Conservation (phyloP, 64 coral and sea anemone genomes). For the Stichodactyla mertensii region DNA sequence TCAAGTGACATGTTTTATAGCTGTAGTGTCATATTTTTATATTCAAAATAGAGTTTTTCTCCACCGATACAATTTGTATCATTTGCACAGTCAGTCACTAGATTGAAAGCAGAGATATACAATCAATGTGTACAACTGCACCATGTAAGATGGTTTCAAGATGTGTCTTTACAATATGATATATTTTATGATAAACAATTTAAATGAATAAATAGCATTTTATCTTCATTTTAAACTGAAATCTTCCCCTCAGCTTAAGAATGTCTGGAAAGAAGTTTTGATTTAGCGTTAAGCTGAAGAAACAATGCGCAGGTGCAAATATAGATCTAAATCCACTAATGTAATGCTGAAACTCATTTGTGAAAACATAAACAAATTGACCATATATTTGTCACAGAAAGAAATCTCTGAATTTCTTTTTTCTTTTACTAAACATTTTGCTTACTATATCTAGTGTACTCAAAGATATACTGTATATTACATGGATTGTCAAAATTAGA, state of each 20-base stretch:
- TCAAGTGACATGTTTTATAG: neutral
- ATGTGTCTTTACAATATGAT: neutral
- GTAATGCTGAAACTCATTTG: neutral
- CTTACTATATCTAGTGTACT: neutral
- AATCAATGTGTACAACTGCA: neutral
- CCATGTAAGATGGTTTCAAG: neutral
- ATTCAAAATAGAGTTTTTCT: neutral
- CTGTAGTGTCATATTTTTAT: neutral
- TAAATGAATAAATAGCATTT: neutral
- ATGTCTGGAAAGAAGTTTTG: neutral
- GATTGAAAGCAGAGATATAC: neutral
- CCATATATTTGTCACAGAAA: neutral
- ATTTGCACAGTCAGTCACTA: neutral
- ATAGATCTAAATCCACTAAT: neutral
- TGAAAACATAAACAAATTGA: neutral
- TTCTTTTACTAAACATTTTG: neutral
- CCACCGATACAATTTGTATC: neutral
- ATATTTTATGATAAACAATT: neutral
- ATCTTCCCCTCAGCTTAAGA: neutral
- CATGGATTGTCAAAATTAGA: neutral
- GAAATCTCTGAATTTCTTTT: neutral
- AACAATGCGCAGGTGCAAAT: neutral
- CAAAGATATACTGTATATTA: neutral
- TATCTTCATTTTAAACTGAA: neutral
- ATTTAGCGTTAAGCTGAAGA: neutral